These are phyloP conservation scores for Syngnathoides biaculeatus DNA, from an alignment of 2,113 vertebrate genomes.

Conservation along the genomic window DNA sequence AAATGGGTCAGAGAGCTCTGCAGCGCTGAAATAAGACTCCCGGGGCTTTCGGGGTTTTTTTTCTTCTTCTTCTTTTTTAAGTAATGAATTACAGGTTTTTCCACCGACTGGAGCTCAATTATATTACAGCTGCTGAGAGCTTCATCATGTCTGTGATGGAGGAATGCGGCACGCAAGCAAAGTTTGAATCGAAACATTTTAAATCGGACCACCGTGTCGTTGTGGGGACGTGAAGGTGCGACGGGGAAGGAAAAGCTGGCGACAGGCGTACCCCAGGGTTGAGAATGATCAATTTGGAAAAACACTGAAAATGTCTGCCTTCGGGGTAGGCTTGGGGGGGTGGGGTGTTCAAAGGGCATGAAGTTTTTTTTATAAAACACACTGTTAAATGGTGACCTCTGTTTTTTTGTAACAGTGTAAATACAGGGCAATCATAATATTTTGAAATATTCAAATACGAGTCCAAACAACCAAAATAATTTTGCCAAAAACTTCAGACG, in stretches of 20 bases:
- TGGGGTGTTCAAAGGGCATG: too few species aligned
- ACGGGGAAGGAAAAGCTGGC: neutral
- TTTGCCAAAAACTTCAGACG: too few species aligned
- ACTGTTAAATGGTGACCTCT: too few species aligned
- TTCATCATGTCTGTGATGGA: constrained; percentile 62
- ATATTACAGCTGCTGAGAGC: constrained; percentile 68
- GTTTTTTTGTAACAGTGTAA: too few species aligned
- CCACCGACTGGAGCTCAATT: constrained; percentile 61
- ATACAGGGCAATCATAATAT: too few species aligned
- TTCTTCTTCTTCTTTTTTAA: constrained; percentile 54
- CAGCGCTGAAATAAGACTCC: constrained; percentile 60
- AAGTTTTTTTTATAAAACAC: too few species aligned
- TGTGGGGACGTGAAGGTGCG: neutral
- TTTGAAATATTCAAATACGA: too few species aligned
- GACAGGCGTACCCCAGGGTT: too few species aligned
- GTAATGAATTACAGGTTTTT: constrained; percentile 71
- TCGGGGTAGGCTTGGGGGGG: too few species aligned
- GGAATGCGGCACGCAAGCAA: constrained; percentile 68
- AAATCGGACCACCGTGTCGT: constrained; percentile 68
- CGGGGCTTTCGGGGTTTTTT: constrained; percentile 36
- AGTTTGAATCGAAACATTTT: constrained; percentile 61
- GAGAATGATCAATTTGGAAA: too few species aligned
- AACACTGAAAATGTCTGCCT: too few species aligned
- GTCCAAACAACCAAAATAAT: too few species aligned
- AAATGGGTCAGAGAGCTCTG: constrained; percentile 60